Percentiles rank a stretch among this genome's conserved stretches.
phyloP scores from a whole-genome alignment of 2,797 vertebrate genomes.

The Argentina silus region DNA sequence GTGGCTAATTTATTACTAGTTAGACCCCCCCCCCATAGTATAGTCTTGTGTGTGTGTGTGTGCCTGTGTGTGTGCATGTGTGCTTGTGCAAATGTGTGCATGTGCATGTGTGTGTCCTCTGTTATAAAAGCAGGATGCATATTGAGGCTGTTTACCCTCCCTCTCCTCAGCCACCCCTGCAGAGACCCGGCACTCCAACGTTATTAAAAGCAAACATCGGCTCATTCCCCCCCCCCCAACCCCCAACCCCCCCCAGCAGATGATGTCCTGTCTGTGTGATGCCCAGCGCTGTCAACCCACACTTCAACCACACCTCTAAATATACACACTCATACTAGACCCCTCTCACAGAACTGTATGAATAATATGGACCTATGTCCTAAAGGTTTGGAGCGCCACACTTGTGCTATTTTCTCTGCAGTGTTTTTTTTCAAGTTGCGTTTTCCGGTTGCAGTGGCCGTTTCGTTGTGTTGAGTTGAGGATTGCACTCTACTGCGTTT shows the following conservation, averaged over 20 bases:
- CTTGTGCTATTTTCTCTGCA: too few species aligned
- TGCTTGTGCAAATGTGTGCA: too few species aligned
- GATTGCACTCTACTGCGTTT: too few species aligned
- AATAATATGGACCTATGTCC: too few species aligned
- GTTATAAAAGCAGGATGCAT: constrained; percentile 26
- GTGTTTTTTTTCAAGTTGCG: too few species aligned
- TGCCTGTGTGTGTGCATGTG: too few species aligned
- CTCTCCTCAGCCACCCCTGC: constrained; percentile 29
- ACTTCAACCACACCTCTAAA: constrained; percentile 20
- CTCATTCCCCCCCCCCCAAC: constrained; percentile 35
- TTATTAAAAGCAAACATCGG: constrained; percentile 76
- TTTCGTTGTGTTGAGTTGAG: too few species aligned
- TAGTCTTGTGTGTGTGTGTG: not conserved
- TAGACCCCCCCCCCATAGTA: too few species aligned
- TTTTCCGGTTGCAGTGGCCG: too few species aligned
- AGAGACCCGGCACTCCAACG: constrained; percentile 52
- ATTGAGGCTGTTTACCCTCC: constrained; percentile 52
- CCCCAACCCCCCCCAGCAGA: constrained; percentile 41
- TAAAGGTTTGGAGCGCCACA: too few species aligned
- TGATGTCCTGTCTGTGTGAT: constrained; percentile 31
- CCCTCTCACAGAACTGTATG: not conserved
- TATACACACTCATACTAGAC: constrained; percentile 18
- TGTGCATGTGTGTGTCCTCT: not conserved
- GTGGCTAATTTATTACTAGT: too few species aligned
- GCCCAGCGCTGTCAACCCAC: constrained; percentile 31